A percentile compares a stretch with the other conserved stretches of the same genome.
Evolutionary conservation across 2,888 invertebrate species (phyloP).

Genomic region (Neria commutata): DNA sequence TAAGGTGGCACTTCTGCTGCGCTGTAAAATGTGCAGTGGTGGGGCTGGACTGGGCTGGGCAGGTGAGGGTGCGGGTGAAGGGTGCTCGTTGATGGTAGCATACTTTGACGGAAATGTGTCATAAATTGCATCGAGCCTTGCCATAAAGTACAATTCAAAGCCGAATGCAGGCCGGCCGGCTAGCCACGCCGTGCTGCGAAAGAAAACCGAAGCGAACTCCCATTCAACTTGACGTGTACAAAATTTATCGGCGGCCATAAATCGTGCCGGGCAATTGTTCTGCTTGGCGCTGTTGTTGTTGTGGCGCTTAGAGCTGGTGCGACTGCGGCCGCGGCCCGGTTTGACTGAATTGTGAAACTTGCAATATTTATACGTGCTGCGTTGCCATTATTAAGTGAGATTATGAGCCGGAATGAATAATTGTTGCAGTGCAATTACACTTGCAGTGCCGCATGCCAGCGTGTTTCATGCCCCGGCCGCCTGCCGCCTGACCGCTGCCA

Average conservation of each 20-base stretch:
- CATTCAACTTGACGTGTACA: slow-evolving; percentile 35
- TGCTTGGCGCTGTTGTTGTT: background rate
- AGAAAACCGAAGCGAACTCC: slow-evolving; percentile 1
- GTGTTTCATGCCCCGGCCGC: too few relatives aligned
- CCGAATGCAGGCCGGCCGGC: slow-evolving; percentile 2
- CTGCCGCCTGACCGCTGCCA: too few relatives aligned
- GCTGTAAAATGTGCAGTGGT: too few relatives aligned
- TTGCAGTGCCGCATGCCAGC: background rate
- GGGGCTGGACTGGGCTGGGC: background rate
- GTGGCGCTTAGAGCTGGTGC: background rate
- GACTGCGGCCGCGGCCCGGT: background rate
- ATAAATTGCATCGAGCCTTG: slow-evolving; percentile 57
- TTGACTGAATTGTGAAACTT: background rate
- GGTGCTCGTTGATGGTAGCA: slow-evolving; percentile 38
- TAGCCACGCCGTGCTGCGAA: background rate
- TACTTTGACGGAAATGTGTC: slow-evolving; percentile 60
- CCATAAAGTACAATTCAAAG: slow-evolving; percentile 40
- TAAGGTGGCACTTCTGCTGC: too few relatives aligned
- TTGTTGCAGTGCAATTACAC: slow-evolving; percentile 25
- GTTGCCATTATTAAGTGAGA: slow-evolving; percentile 18
- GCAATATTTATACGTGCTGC: too few relatives aligned
- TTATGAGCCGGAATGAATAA: slow-evolving; percentile 24
- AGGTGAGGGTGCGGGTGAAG: background rate
- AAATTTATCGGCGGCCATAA: slow-evolving; percentile 24
- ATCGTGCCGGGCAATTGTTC: slow-evolving; percentile 5